These are phyloP conservation scores for Theonella swinhoei DNA, from an alignment of 37 sponge, comb jelly and placozoan genomes.

Conservation along the genomic window DNA sequence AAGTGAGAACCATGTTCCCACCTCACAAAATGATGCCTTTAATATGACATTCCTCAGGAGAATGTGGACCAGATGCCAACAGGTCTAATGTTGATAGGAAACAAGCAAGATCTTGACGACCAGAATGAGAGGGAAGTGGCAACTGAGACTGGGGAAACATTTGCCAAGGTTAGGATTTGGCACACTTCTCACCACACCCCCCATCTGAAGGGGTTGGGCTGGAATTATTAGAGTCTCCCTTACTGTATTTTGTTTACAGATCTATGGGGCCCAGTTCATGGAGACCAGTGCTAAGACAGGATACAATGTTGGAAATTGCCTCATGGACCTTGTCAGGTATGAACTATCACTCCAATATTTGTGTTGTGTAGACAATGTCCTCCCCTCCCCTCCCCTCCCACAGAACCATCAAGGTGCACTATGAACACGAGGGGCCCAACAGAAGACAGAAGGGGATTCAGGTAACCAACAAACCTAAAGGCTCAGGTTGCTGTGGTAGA, in stretches of 20 bases:
- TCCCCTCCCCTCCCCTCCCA: too few species aligned
- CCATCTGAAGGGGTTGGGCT: background rate
- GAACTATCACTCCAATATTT: background rate
- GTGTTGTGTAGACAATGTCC: too few species aligned
- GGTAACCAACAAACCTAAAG: too few species aligned
- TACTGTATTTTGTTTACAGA: slow-evolving; percentile 2
- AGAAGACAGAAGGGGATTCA: too few species aligned
- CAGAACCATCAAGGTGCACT: too few species aligned
- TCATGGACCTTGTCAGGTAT: slow-evolving; percentile 38
- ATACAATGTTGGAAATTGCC: slow-evolving; percentile 60
- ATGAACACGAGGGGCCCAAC: too few species aligned
- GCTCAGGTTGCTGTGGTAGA: too few species aligned
- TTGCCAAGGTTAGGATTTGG: slow-evolving; percentile 53
- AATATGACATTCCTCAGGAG: slow-evolving; percentile 45
- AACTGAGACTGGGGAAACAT: slow-evolving; percentile 66
- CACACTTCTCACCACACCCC: background rate
- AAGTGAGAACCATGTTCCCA: slow-evolving; percentile 38
- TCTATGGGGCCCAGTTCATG: slow-evolving; percentile 53
- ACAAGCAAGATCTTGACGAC: slow-evolving; percentile 60
- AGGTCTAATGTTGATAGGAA: slow-evolving; percentile 65
- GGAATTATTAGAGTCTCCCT: background rate
- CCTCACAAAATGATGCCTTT: too few species aligned
- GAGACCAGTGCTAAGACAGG: slow-evolving; percentile 81
- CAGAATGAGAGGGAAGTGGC: slow-evolving; percentile 55
- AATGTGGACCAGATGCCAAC: slow-evolving; percentile 51